A percentile compares a stretch with the other conserved stretches of the same genome.
phyloP scores from a whole-genome alignment of 2,797 vertebrate species.

The Artibeus lituratus region DNA sequence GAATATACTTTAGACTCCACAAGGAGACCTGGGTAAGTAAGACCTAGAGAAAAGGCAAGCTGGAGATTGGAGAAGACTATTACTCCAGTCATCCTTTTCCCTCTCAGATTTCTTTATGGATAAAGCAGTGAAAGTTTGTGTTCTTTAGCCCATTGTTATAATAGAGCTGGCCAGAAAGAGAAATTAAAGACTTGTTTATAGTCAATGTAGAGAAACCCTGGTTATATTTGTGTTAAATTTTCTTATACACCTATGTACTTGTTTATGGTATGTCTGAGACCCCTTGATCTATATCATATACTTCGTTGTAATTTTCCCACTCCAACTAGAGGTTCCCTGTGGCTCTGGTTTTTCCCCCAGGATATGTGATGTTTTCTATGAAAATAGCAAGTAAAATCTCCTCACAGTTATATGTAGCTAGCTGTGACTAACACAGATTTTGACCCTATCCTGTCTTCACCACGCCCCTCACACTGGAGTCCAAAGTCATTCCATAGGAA shows the following conservation, averaged over 20 bases:
- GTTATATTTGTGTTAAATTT: constrained; percentile 9
- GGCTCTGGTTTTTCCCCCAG: neutral
- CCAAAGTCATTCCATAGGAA: neutral
- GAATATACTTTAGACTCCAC: neutral
- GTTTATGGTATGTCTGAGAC: neutral
- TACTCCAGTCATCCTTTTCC: neutral
- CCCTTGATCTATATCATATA: neutral
- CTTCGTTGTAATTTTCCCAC: neutral
- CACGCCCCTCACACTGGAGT: neutral
- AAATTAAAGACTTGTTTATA: neutral
- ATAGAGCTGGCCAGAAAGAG: neutral
- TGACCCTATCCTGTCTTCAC: neutral
- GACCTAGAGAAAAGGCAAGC: neutral
- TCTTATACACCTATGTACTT: neutral
- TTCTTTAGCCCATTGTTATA: neutral
- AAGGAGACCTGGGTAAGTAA: neutral
- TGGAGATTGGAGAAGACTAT: neutral
- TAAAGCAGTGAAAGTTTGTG: neutral
- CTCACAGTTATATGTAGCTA: neutral
- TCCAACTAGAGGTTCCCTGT: neutral
- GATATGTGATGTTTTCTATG: neutral
- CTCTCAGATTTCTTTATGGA: neutral
- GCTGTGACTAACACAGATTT: neutral
- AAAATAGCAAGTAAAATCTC: neutral
- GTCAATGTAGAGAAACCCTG: neutral